Evolutionary conservation across 1,140 invertebrate species (phyloP).

Genomic region (Heliconius melpomene): DNA sequence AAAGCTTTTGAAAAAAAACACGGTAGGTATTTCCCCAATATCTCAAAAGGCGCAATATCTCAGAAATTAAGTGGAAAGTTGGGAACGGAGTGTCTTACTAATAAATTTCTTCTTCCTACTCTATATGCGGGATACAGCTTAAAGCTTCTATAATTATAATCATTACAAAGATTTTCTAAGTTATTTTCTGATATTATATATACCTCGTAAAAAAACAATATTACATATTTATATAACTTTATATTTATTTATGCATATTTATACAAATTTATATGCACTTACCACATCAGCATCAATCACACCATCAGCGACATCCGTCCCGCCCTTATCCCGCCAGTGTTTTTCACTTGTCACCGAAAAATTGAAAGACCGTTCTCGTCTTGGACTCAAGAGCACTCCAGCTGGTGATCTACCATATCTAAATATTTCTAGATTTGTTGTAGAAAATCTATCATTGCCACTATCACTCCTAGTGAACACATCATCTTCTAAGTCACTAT

Average conservation of each 20-base stretch:
- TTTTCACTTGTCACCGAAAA: constrained; percentile 71
- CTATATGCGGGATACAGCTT: background rate
- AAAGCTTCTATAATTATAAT: background rate
- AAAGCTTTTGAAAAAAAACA: too few species aligned
- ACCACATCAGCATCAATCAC: constrained; percentile 64
- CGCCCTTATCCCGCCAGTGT: constrained; percentile 74
- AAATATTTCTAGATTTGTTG: constrained; percentile 70
- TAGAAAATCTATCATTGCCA: constrained; percentile 66
- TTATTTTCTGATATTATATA: too few species aligned
- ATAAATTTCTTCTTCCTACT: background rate
- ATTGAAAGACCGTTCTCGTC: constrained; percentile 66
- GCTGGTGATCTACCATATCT: constrained; percentile 68
- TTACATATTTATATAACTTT: too few species aligned
- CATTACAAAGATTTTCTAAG: too few species aligned
- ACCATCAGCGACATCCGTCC: constrained; percentile 70
- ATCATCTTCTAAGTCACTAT: constrained; percentile 69
- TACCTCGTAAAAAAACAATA: too few species aligned
- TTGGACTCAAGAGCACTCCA: constrained; percentile 66
- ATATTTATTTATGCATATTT: too few species aligned
- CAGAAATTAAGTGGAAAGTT: too few species aligned
- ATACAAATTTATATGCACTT: constrained; percentile 26
- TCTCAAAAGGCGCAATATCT: too few species aligned
- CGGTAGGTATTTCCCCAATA: too few species aligned
- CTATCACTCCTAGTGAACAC: constrained; percentile 65
- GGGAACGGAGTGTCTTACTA: background rate